Evolutionary conservation across 2,113 vertebrate genomes (phyloP), one percentile per base, ranked within the genome.

Genomic region (Psilopsiagon aurifrons): DNA sequence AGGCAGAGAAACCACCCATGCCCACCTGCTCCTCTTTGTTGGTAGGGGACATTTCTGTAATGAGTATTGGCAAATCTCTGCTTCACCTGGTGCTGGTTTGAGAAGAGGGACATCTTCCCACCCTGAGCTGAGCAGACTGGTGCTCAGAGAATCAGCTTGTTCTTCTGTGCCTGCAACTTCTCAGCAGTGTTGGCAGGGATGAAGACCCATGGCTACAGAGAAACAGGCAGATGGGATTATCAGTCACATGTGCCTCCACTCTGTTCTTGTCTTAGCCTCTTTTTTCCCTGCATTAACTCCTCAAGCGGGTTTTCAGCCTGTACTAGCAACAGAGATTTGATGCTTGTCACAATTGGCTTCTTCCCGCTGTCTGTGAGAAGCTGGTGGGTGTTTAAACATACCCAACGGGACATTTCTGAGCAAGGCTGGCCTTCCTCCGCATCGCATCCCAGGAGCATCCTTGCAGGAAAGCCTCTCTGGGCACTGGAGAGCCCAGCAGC

Each of bases 71-170:
- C 47, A 92, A 88, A 90, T 41, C 39, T 31, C 39, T 43, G 47
- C n/a, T 88, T 52, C 1, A 1, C 23, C 66, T 35, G 6, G 23
- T 1, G 51, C 46, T 47, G 66, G 5, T 52, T 74, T 67, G 75
- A 46, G 37, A 67, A 54, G 46, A 79, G 43, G 64, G 33, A 31
- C 9, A 5, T 22, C 35, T 43, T 62, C 14, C 55, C 62, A 75
- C 3, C 23, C 24, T 6, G 62, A 1, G 2, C 52, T 0, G 2
- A 47, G 73, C 3, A 0, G n/a, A 18, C 17, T 1, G 0, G 22
- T 37, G 47, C 73, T 41, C 7, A 1, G 24, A 35, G 49, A 52
- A 25, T 18, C 44, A 54, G 18, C 49, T 79, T 69, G 47, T 18
- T 81, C 41, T 20, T 27, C n/a, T 1, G 0, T 0, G 9, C 47